Conservation (phyloP, 2,113 vertebrate genomes). For the Etheostoma spectabile region DNA sequence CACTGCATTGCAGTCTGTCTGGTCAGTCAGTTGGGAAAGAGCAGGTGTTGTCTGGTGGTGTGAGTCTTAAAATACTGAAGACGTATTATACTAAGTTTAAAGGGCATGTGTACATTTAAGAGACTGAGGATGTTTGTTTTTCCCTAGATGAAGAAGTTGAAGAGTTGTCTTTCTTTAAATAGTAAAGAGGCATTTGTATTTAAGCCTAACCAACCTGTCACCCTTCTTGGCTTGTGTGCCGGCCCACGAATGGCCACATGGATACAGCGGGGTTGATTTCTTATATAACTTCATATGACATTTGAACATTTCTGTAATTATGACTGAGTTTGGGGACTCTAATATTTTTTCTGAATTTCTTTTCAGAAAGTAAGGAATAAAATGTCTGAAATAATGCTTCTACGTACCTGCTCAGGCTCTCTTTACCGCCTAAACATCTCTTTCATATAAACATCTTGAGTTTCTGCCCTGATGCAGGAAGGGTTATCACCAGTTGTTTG, state of each 20-base stretch:
- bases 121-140: fast-evolving
- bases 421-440: background rate
- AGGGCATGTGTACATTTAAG: conserved; percentile 4
- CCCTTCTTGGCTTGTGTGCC: background rate
- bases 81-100: conserved; percentile 3
- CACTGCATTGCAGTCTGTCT: background rate
- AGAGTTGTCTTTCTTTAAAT: conserved; percentile 20
- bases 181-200: background rate
- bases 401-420: background rate
- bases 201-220: background rate
- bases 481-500: background rate
- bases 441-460: background rate
- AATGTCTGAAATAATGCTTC: background rate
- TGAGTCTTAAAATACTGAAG: conserved; percentile 8
- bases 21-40: background rate
- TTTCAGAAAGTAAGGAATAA: background rate
- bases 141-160: background rate
- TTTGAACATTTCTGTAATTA: background rate
- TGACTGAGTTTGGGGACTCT: background rate
- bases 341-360: background rate
- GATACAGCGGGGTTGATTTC: background rate
- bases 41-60: conserved; percentile 25
- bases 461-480: background rate
- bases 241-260: background rate
- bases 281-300: background rate